phyloP scores from a whole-genome alignment of 2,113 vertebrate genomes.

The Carassius carassius region DNA sequence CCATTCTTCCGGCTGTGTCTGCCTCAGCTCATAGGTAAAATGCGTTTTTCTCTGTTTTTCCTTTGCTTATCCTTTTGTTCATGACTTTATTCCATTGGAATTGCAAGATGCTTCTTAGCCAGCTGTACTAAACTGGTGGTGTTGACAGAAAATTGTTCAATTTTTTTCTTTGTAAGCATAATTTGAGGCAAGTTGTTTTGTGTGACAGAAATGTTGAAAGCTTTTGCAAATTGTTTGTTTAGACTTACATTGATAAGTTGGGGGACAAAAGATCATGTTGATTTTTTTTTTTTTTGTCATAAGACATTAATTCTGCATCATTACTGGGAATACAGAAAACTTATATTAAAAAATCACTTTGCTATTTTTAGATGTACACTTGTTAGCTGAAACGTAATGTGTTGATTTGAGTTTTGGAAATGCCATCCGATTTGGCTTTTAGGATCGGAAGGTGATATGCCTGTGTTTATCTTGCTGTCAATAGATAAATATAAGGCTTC shows the following conservation, averaged over 20 bases:
- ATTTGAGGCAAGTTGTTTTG: neutral
- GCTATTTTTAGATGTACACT: neutral
- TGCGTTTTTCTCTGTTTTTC: neutral
- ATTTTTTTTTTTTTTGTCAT: too few species aligned
- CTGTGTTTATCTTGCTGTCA: conserved; percentile 57
- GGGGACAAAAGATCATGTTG: neutral
- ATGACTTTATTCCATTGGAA: conserved; percentile 36
- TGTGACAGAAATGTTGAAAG: neutral
- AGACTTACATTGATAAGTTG: neutral
- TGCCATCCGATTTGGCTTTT: conserved; percentile 50
- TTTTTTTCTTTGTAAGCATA: neutral
- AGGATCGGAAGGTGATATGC: conserved; percentile 50
- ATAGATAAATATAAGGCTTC: conserved; percentile 20
- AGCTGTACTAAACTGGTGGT: neutral
- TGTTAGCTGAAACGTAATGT: conserved; percentile 11
- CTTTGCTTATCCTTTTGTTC: conserved; percentile 11
- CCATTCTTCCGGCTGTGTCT: conserved; percentile 61
- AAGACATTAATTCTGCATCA: neutral
- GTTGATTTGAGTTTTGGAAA: conserved; percentile 42
- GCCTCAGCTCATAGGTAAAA: conserved; percentile 60
- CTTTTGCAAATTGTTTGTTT: neutral
- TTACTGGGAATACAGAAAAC: neutral
- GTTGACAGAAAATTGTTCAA: neutral
- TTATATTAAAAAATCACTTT: neutral
- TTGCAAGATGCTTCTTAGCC: conserved; percentile 19